A percentile compares a stretch with the other conserved stretches of the same genome.
Evolutionary conservation across 2,888 invertebrate species (phyloP).

Genomic region (Oithona nana): DNA sequence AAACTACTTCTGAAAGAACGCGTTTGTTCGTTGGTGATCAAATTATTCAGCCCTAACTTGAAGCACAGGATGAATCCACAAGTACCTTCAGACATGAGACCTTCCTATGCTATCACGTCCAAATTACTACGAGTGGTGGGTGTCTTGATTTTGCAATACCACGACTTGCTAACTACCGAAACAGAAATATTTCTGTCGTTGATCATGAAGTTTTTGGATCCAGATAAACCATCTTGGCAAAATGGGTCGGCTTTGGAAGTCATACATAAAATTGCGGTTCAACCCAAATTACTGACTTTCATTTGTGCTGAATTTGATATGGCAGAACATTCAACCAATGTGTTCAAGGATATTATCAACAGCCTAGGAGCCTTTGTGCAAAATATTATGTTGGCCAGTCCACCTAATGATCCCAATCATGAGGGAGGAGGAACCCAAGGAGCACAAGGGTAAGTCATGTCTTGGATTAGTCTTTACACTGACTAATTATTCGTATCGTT

Average conservation of each 20-base stretch:
- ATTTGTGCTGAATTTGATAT: constrained; percentile 92
- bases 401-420: not conserved
- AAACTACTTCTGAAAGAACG: constrained; percentile 39
- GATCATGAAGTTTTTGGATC: constrained; percentile 89
- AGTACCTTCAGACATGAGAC: constrained; percentile 52
- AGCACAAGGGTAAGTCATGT: too few species aligned
- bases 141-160: constrained; percentile 79
- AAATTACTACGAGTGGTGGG: constrained; percentile 77
- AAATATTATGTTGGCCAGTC: constrained; percentile 46
- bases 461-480: too few species aligned
- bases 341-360: constrained; percentile 63
- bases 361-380: constrained; percentile 84
- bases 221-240: constrained; percentile 91
- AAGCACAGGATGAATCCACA: constrained; percentile 49
- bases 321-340: constrained; percentile 66
- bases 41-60: constrained; percentile 94
- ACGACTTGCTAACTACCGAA: constrained; percentile 65
- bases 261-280: constrained; percentile 75
- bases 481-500: too few species aligned
- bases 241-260: constrained; percentile 85
- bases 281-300: constrained; percentile 64
- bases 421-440: not conserved
- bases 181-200: constrained; percentile 95
- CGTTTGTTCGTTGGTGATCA: constrained; percentile 93
- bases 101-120: constrained; percentile 93